A percentile compares a stretch with the other conserved stretches of the same genome.
Evolutionary conservation across 2,888 invertebrate species (phyloP).

Genomic region (Coremacera marginata): DNA sequence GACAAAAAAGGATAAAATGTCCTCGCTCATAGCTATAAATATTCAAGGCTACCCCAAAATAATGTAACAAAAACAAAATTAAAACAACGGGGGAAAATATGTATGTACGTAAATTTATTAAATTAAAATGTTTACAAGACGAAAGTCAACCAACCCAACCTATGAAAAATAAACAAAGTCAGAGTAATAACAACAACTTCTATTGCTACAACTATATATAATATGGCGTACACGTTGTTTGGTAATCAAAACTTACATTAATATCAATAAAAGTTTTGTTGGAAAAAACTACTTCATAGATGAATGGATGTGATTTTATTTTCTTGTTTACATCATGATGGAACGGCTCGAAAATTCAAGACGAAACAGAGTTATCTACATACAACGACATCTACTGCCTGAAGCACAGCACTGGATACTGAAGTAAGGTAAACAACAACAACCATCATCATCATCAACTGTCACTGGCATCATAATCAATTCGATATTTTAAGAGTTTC

Average conservation of each 20-base stretch:
- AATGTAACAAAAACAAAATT: neutral
- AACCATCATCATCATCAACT: slow-evolving; percentile 2
- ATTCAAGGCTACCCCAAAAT: neutral
- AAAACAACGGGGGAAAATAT: neutral
- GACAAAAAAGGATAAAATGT: slow-evolving; percentile 32
- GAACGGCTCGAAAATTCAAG: too few relatives aligned
- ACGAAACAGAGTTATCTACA: too few relatives aligned
- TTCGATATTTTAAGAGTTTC: slow-evolving; percentile 28
- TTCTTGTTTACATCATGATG: too few relatives aligned
- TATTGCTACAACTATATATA: neutral
- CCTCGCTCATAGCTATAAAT: slow-evolving; percentile 50
- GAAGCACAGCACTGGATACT: neutral
- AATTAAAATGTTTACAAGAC: slow-evolving; percentile 58
- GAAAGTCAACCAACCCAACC: slow-evolving; percentile 37
- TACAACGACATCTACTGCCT: neutral
- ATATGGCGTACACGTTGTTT: slow-evolving; percentile 9
- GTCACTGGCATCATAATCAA: slow-evolving; percentile 27
- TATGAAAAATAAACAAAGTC: slow-evolving; percentile 43
- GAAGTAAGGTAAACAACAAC: slow-evolving; percentile 4
- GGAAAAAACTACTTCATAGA: neutral
- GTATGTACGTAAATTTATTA: slow-evolving; percentile 57
- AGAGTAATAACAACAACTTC: slow-evolving; percentile 19
- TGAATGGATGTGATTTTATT: neutral
- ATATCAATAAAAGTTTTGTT: neutral
- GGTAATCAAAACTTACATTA: neutral